Evolutionary conservation across 2,113 vertebrate species (phyloP).

Genomic region (Urocolius indicus): DNA sequence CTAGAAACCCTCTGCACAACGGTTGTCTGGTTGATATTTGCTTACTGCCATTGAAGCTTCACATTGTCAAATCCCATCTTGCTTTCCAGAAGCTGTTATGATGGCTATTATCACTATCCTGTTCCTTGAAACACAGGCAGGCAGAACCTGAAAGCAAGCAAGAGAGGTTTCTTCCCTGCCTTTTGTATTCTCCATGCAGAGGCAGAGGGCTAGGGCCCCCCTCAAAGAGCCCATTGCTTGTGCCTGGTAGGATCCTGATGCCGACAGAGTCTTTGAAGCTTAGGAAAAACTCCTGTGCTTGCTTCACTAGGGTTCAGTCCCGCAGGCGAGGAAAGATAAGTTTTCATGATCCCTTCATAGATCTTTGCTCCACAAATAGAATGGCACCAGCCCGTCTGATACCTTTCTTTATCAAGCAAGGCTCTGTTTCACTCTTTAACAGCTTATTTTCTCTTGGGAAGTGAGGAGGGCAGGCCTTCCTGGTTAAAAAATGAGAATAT

Average conservation of each 20-base stretch:
- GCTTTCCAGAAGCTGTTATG: slow-evolving; percentile 60
- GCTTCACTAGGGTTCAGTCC: not conserved
- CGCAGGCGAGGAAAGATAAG: not conserved
- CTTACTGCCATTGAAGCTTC: slow-evolving; percentile 22
- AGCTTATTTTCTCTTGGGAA: slow-evolving; percentile 4
- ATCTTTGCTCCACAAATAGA: slow-evolving; percentile 19
- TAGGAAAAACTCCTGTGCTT: not conserved
- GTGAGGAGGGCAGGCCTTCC: not conserved
- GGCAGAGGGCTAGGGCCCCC: not conserved
- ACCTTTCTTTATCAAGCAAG: slow-evolving; percentile 15
- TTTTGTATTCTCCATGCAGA: not conserved
- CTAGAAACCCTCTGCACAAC: not conserved
- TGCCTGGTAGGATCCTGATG: not conserved
- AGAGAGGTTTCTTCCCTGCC: not conserved
- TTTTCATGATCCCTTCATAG: not conserved
- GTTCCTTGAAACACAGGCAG: slow-evolving; percentile 45
- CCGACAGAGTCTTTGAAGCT: not conserved
- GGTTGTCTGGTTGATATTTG: not conserved
- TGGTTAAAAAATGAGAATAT: not conserved
- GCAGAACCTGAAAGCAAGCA: slow-evolving; percentile 8
- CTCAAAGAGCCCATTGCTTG: not conserved
- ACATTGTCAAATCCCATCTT: not conserved
- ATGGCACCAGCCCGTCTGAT: slow-evolving; percentile 16
- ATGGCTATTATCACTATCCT: slow-evolving; percentile 16
- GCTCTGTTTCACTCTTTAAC: slow-evolving; percentile 32